Evolutionary conservation across 2,888 invertebrate species (phyloP).

Genomic region (Cataglyphis altisquamis): DNA sequence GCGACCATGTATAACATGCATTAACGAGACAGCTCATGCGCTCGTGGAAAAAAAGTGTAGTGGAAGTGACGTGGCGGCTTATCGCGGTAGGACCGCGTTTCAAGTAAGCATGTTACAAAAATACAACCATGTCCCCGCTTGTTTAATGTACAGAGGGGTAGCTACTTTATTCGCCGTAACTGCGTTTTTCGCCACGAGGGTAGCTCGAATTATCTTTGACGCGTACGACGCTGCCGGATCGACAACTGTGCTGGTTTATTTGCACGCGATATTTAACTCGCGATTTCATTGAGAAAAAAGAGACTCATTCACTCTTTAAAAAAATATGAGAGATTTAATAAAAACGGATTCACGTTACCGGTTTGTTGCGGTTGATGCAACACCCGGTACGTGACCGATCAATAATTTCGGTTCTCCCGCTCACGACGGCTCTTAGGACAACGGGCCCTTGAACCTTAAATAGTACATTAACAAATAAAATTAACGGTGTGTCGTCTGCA

Average conservation of each 20-base stretch:
- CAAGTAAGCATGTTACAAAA: slow-evolving; percentile 48
- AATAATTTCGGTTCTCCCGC: slow-evolving; percentile 60
- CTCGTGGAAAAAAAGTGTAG: slow-evolving; percentile 26
- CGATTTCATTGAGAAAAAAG: not conserved
- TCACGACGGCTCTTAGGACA: slow-evolving; percentile 54
- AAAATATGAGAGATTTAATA: slow-evolving; percentile 2
- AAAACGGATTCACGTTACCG: slow-evolving; percentile 12
- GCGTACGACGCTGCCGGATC: not conserved
- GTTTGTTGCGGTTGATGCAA: slow-evolving; percentile 3
- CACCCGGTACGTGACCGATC: slow-evolving; percentile 58
- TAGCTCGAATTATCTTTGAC: slow-evolving; percentile 45
- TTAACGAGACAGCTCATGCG: slow-evolving; percentile 28
- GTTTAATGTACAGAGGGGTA: slow-evolving; percentile 26
- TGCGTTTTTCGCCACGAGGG: slow-evolving; percentile 27
- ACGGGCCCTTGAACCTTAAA: slow-evolving; percentile 55
- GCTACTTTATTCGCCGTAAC: slow-evolving; percentile 33
- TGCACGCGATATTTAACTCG: slow-evolving; percentile 31
- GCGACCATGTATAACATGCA: slow-evolving; percentile 18
- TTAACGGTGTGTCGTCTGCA: slow-evolving; percentile 59
- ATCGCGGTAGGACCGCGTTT: slow-evolving; percentile 20
- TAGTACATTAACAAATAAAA: slow-evolving; percentile 66
- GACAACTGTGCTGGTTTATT: slow-evolving; percentile 16
- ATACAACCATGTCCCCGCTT: slow-evolving; percentile 30
- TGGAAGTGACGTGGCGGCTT: slow-evolving; percentile 20
- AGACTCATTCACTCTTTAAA: not conserved